Base-by-base conservation (phyloP, 37 sponge, comb jelly and placozoan genomes). In the Aplysina aerophoba region DNA sequence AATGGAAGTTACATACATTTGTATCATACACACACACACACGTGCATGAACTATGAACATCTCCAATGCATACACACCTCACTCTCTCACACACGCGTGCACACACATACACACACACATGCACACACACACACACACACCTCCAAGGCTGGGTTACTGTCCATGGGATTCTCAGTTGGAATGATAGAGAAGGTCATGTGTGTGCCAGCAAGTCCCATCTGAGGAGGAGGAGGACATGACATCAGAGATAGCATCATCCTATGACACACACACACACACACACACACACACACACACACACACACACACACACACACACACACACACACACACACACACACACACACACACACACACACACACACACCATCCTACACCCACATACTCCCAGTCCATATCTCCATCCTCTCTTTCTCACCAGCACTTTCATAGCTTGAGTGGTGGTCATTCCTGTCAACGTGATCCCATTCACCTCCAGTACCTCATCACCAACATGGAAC, bases 391-490 rank as follows among this genome's bases (percentile, higher is more conserved):
- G n/a, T n/a, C n/a, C n/a, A n/a, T n/a, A n/a, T n/a, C n/a, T n/a
- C n/a, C 8, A 11, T 44, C 20, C 34, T 34, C 34, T 17, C 25
- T n/a, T 17, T 71, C 85, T 81, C 33, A 94, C 94, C 91, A 94
- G 83, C 17, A 94, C 41, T 24, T 40, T 88, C 38, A 90, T 60
- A 13, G 88, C 90, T 41, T 94, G 87, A 79, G 86, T 85, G 19
- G 86, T 88, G 15, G 87, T 55, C 88, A 81, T 88, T 50, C 89
- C 81, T 25, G 73, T 39, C 37, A 94, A 54, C 27, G 94, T 79
- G 27, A 90, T 85, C 0, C 95, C 95, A 85, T 91, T 94, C 24
- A 94, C 80, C 59, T 91, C 93, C 59, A 91, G 60, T 64, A 94
- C 27, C 31, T 94, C 95, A 84, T 94, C 95, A 22, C 95, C 95